These are phyloP conservation scores for Callionymus lyra DNA, from an alignment of 2,113 vertebrate genomes.

Conservation along the genomic window DNA sequence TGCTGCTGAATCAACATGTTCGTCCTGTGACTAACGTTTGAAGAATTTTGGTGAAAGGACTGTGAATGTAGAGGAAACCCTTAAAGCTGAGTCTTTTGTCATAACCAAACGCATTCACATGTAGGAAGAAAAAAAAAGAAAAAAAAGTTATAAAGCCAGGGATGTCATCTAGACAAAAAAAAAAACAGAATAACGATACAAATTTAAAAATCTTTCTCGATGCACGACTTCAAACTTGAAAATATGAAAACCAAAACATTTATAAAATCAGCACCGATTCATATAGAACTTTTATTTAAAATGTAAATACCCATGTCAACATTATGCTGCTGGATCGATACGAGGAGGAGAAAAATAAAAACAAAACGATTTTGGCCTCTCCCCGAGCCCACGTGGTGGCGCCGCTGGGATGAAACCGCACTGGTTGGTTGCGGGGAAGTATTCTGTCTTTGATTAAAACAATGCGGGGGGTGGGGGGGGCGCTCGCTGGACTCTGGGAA, in stretches of 20 bases:
- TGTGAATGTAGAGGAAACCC: constrained; percentile 70
- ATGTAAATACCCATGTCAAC: constrained; percentile 98
- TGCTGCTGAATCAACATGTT: constrained; percentile 65
- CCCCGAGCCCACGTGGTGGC: constrained; percentile 97
- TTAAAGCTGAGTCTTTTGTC: constrained; percentile 90
- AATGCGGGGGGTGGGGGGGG: too few species aligned
- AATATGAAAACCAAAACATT: constrained; percentile 88
- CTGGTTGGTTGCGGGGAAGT: too few species aligned
- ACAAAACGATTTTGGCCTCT: constrained; percentile 58
- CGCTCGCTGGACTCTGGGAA: constrained; percentile 39
- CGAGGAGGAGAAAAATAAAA: constrained; percentile 34
- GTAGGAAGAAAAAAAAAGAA: constrained; percentile 80
- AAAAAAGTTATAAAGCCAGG: constrained; percentile 97
- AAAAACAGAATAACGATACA: constrained; percentile 85
- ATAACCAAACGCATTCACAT: constrained; percentile 98
- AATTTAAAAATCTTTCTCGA: constrained; percentile 99
- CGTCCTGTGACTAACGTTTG: constrained; percentile 72
- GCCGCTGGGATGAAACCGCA: constrained; percentile 81
- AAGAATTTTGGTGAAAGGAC: constrained; percentile 79
- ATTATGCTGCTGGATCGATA: constrained; percentile 97
- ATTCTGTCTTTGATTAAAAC: constrained; percentile 19
- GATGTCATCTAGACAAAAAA: constrained; percentile 96
- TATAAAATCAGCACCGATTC: constrained; percentile 99
- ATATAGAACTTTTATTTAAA: constrained; percentile 99
- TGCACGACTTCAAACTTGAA: constrained; percentile 90